Conservation (phyloP, 2,797 vertebrate genomes). For the Oryzias sinensis region DNA sequence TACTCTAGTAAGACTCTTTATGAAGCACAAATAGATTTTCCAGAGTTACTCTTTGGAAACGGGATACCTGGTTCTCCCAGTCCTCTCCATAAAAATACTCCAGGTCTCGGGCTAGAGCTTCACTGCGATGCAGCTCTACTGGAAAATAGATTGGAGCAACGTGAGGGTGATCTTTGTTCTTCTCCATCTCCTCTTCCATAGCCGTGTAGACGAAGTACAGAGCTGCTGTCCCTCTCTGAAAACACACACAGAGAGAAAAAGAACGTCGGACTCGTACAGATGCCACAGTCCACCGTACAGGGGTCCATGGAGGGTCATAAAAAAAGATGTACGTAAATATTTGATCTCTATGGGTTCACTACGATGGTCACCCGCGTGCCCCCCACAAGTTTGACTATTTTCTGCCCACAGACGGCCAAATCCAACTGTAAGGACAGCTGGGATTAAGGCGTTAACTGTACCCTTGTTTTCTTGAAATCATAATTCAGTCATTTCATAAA, state of each 20-base stretch:
- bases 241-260: not conserved
- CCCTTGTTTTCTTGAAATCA: too few relatives aligned
- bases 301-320: too few relatives aligned
- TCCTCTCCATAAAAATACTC: constrained; percentile 82
- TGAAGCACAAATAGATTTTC: too few relatives aligned
- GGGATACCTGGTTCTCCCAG: constrained; percentile 72
- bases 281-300: too few relatives aligned
- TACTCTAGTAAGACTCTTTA: not conserved
- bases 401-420: too few relatives aligned
- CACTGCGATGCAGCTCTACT: constrained; percentile 79
- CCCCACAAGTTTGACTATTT: too few relatives aligned
- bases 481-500: too few relatives aligned
- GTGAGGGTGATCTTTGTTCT: constrained; percentile 77
- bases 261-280: not conserved
- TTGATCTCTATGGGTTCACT: too few relatives aligned
- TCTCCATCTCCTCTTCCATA: constrained; percentile 86
- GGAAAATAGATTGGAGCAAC: constrained; percentile 86
- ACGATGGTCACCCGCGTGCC: too few relatives aligned
- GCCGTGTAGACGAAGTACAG: constrained; percentile 85
- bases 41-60: not conserved
- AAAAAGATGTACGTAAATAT: too few relatives aligned
- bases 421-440: too few relatives aligned
- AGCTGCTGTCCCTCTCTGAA: constrained; percentile 81
- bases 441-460: too few relatives aligned
- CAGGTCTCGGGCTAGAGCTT: constrained; percentile 79